These are phyloP conservation scores for Sciaenops ocellatus DNA, from an alignment of 2,797 vertebrate genomes.

Conservation along the genomic window DNA sequence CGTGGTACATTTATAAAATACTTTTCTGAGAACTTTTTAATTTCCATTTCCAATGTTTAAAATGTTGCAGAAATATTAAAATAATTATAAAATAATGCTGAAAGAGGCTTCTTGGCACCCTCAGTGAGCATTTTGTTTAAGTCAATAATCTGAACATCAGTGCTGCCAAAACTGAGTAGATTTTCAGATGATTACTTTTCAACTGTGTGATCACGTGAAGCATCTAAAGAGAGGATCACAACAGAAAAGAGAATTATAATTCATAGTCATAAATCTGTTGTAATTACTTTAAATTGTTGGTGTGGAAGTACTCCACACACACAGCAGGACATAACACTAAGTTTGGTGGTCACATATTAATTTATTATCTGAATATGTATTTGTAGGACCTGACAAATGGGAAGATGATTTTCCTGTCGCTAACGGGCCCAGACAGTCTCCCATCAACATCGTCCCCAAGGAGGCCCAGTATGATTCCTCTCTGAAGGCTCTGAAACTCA, in stretches of 20 bases:
- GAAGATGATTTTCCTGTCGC: conserved; percentile 87
- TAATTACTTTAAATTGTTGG: background rate
- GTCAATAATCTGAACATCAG: background rate
- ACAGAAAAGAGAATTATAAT: background rate
- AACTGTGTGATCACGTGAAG: background rate
- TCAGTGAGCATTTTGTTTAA: background rate
- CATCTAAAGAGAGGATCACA: background rate
- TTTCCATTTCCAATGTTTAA: background rate
- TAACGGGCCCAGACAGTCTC: conserved; percentile 93
- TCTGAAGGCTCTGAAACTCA: conserved; percentile 87
- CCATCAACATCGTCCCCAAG: conserved; percentile 91
- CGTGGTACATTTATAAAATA: background rate
- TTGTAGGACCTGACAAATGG: conserved; percentile 92
- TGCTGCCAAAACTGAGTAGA: background rate
- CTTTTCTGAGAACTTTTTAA: background rate
- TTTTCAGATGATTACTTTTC: background rate
- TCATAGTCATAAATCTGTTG: background rate
- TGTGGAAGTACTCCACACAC: background rate
- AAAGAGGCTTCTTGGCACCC: background rate
- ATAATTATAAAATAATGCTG: background rate
- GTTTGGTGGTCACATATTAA: background rate
- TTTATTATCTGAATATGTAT: background rate
- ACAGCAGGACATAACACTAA: background rate
- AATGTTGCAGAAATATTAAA: background rate
- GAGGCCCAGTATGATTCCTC: conserved; percentile 87